Percentiles rank a stretch among this genome's conserved stretches.
Conservation (phyloP, 2,797 vertebrate genomes). For the Sebastes diploproa region DNA sequence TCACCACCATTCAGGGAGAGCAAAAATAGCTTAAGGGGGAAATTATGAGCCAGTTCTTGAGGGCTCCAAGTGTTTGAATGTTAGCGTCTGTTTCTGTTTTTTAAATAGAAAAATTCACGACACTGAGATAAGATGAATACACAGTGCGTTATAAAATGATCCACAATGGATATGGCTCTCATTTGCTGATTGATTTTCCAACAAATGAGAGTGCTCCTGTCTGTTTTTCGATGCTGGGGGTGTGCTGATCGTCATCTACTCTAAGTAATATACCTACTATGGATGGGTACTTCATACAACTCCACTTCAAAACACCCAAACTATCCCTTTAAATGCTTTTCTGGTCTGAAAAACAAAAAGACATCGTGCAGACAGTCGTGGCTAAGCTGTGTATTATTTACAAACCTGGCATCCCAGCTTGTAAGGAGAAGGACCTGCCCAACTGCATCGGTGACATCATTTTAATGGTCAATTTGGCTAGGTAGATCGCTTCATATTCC, state of each 20-base stretch:
- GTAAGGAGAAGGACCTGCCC: constrained; percentile 90
- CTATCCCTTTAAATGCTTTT: neutral
- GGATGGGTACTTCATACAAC: too few species aligned
- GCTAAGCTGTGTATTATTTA: neutral
- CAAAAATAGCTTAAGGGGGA: neutral
- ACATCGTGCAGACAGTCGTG: neutral
- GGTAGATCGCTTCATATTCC: constrained; percentile 99
- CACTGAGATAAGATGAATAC: neutral
- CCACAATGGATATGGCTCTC: neutral
- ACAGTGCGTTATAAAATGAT: neutral
- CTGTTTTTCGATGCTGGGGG: too few species aligned
- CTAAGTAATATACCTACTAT: too few species aligned
- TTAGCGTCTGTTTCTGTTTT: neutral
- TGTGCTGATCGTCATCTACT: too few species aligned
- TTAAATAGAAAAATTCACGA: neutral
- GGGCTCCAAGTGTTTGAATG: neutral
- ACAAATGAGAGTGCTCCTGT: neutral
- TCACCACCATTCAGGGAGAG: neutral
- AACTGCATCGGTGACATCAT: constrained; percentile 97
- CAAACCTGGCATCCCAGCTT: constrained; percentile 90
- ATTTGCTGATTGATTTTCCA: neutral
- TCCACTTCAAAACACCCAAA: too few species aligned
- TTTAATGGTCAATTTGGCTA: constrained; percentile 97
- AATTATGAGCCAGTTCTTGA: neutral
- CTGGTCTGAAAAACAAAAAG: neutral